A percentile compares a stretch with the other conserved stretches of the same genome.
Evolutionary conservation across 1,140 invertebrate species (phyloP).

Genomic region (Lepidurus couesii): DNA sequence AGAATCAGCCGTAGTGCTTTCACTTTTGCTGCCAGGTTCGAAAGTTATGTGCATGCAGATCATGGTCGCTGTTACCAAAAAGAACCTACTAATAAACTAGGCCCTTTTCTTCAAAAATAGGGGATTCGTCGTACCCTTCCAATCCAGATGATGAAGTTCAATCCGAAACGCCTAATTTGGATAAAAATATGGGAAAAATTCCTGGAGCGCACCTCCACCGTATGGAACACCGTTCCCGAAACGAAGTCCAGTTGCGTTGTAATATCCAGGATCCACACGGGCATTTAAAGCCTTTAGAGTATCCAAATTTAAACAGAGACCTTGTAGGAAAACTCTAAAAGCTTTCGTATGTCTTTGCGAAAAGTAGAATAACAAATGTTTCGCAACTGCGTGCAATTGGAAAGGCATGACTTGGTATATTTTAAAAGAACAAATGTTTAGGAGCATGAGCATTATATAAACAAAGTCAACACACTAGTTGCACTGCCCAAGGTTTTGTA

Average conservation of each 20-base stretch:
- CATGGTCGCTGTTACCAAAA: background rate
- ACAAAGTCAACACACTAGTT: conserved; percentile 1
- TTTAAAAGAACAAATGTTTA: background rate
- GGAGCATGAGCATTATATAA: background rate
- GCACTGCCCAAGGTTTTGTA: conserved; percentile 12
- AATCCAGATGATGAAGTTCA: background rate
- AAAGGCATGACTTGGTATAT: background rate
- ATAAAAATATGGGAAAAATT: background rate
- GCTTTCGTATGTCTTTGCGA: background rate
- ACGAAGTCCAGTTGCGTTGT: background rate
- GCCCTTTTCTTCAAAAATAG: background rate
- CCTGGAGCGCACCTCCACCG: background rate
- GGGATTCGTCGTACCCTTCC: conserved; percentile 30
- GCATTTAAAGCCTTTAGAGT: conserved; percentile 28
- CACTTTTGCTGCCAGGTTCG: conserved; percentile 36
- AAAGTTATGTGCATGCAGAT: background rate
- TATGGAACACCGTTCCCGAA: background rate
- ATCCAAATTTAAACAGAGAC: background rate
- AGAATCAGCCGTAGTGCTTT: conserved; percentile 45
- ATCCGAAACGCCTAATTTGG: background rate
- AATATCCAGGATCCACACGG: conserved; percentile 25
- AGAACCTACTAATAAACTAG: background rate
- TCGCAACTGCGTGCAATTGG: background rate
- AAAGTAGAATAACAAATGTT: background rate
- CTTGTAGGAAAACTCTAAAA: background rate